Evolutionary conservation across 2,113 vertebrate species (phyloP).

Genomic region (Eupsittula cactorum): DNA sequence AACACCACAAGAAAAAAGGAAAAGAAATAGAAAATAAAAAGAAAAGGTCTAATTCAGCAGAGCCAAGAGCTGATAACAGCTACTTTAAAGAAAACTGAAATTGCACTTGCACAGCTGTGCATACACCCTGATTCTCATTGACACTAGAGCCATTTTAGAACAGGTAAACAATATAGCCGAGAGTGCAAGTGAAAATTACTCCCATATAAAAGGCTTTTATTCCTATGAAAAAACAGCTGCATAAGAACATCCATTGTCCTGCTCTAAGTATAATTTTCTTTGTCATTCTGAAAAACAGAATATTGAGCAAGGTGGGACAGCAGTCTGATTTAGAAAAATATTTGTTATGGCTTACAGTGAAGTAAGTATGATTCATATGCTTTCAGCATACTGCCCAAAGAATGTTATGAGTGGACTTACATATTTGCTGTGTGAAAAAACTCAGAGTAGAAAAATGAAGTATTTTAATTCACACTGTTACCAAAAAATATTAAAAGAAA

Average conservation of each 20-base stretch:
- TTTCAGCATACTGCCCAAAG: not conserved
- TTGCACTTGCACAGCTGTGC: not conserved
- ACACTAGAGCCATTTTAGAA: not conserved
- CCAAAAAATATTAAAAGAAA: not conserved
- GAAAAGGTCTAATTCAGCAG: not conserved
- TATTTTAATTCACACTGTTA: not conserved
- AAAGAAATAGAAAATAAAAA: not conserved
- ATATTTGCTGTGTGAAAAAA: not conserved
- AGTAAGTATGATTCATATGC: not conserved
- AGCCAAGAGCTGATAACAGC: not conserved
- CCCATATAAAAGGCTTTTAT: not conserved
- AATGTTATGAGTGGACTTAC: rapidly evolving
- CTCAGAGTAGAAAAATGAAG: not conserved
- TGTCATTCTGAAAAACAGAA: not conserved
- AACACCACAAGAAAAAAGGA: not conserved
- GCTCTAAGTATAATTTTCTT: not conserved
- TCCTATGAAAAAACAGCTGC: not conserved
- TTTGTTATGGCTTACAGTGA: not conserved
- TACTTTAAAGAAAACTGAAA: not conserved
- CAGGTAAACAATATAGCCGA: not conserved
- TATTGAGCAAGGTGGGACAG: not conserved
- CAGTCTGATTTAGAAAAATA: not conserved
- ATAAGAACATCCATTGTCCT: not conserved
- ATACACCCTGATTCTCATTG: not conserved
- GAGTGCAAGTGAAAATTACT: not conserved